phyloP scores from a whole-genome alignment of 2,888 invertebrate species.

The Andrena praecox region DNA sequence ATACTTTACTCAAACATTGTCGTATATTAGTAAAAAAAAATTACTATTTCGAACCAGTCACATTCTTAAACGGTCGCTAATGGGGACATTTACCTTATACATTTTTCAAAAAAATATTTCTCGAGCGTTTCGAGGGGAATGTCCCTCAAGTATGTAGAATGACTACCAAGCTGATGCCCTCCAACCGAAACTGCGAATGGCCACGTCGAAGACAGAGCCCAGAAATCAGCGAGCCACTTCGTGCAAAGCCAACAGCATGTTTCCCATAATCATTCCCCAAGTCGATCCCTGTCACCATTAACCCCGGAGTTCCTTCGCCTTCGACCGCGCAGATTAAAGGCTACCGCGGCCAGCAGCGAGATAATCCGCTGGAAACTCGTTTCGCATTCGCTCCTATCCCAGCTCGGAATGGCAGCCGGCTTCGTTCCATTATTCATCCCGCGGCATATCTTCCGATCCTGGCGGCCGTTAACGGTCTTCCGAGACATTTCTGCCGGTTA shows the following conservation, averaged over 20 bases:
- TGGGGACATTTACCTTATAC: too few species aligned
- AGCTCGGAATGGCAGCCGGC: conserved; percentile 27
- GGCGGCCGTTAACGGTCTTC: conserved; percentile 36
- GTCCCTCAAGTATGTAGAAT: too few species aligned
- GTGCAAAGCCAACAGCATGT: too few species aligned
- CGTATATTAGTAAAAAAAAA: too few species aligned
- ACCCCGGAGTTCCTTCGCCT: conserved; percentile 18
- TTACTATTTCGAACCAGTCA: too few species aligned
- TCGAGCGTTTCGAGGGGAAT: too few species aligned
- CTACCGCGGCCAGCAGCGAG: conserved; percentile 32
- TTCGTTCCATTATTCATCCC: conserved; percentile 56
- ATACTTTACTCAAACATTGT: too few species aligned
- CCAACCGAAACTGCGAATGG: not conserved
- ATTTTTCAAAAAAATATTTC: too few species aligned
- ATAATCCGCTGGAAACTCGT: conserved; percentile 62
- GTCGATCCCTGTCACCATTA: conserved; percentile 17
- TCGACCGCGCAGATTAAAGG: conserved; percentile 47
- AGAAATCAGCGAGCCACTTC: not conserved
- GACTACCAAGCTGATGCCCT: too few species aligned
- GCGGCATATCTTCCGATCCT: conserved; percentile 49
- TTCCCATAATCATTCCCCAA: not conserved
- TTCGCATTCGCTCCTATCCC: conserved; percentile 65
- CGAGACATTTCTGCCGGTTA: conserved; percentile 20
- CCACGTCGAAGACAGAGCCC: not conserved
- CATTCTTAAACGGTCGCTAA: too few species aligned